Conservation (phyloP, 2,888 invertebrate species). For the Spialia ferax region DNA sequence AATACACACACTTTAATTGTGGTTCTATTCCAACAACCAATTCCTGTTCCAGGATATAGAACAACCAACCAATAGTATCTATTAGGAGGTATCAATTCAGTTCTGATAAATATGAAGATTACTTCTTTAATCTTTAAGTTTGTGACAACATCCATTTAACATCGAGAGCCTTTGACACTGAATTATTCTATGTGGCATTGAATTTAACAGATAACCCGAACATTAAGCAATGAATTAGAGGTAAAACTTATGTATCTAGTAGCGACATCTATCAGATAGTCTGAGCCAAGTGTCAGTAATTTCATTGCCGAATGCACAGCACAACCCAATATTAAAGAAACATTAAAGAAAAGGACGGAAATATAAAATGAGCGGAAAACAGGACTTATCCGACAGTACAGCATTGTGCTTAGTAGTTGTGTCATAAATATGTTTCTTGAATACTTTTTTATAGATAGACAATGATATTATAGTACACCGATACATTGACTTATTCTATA, state of each 20-base stretch:
- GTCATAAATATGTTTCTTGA: constrained; percentile 34
- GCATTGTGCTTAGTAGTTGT: constrained; percentile 40
- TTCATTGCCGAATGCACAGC: constrained; percentile 31
- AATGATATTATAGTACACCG: constrained; percentile 33
- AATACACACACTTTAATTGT: background rate
- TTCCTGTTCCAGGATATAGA: too few species aligned
- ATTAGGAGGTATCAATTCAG: too few species aligned
- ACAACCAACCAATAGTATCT: too few species aligned
- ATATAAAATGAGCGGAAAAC: constrained; percentile 40
- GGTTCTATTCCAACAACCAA: background rate
- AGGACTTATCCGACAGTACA: constrained; percentile 41
- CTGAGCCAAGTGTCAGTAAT: background rate
- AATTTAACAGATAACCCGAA: constrained; percentile 25
- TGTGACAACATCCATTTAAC: constrained; percentile 32
- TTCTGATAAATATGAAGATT: constrained; percentile 30
- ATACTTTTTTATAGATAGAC: constrained; percentile 34
- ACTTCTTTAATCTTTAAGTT: constrained; percentile 13
- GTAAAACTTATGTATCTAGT: background rate
- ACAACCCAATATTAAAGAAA: constrained; percentile 39
- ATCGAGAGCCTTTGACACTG: constrained; percentile 29
- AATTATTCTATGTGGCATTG: constrained; percentile 31
- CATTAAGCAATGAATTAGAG: constrained; percentile 23
- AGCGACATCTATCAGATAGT: constrained; percentile 19
- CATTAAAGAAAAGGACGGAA: constrained; percentile 40
- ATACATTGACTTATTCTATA: constrained; percentile 20